These are phyloP conservation scores for Furcifer pardalis DNA, from an alignment of 2,797 vertebrate genomes.

Conservation along the genomic window DNA sequence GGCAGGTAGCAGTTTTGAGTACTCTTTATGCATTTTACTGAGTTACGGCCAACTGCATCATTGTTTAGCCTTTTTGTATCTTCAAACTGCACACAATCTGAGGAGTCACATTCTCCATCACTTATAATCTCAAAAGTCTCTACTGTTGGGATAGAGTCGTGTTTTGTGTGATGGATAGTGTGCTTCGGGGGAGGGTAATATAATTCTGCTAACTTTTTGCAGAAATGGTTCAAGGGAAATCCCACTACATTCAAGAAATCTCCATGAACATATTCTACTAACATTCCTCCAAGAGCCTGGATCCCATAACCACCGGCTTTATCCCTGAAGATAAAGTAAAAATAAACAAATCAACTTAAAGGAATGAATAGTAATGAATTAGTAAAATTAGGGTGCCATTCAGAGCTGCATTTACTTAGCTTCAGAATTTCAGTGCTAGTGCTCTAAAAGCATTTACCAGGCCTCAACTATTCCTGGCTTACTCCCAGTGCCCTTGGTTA, in stretches of 20 bases:
- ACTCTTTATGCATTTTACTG: background rate
- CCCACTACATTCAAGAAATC: constrained; percentile 96
- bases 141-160: constrained; percentile 64
- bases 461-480: background rate
- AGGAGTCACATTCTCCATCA: constrained; percentile 55
- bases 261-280: constrained; percentile 89
- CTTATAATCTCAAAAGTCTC: constrained; percentile 65
- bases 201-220: constrained; percentile 84
- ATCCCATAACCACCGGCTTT: constrained; percentile 97
- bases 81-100: background rate
- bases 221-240: constrained; percentile 96
- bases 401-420: background rate
- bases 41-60: background rate
- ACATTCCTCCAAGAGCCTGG: constrained; percentile 93
- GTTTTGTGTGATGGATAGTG: constrained; percentile 17
- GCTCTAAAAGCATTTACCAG: background rate
- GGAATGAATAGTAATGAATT: too few species aligned
- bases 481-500: background rate
- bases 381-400: too few species aligned
- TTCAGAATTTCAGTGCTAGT: background rate
- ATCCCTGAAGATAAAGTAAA: constrained; percentile 80
- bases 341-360: fast-evolving
- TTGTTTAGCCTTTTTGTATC: constrained; percentile 31
- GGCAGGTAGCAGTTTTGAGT: background rate
- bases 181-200: constrained; percentile 62